A percentile compares a stretch with the other conserved stretches of the same genome.
These are phyloP conservation scores for Lontra canadensis DNA, from an alignment of 2,113 vertebrate species.

Conservation along the genomic window DNA sequence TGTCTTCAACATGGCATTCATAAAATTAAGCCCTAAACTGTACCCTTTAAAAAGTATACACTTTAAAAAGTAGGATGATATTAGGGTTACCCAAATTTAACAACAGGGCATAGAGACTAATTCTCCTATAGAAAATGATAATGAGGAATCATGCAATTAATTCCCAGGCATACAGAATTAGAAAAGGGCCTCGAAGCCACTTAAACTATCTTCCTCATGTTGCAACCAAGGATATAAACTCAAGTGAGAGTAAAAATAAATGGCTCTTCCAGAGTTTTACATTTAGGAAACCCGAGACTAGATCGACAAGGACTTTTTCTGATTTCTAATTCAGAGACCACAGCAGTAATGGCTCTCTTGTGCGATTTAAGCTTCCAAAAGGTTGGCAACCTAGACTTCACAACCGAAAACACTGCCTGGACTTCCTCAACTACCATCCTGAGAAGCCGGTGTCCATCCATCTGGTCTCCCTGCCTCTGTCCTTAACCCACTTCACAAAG, in stretches of 20 bases:
- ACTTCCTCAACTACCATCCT: background rate
- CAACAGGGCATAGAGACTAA: background rate
- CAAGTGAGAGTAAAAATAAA: background rate
- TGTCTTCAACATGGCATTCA: background rate
- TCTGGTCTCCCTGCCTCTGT: background rate
- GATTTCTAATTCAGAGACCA: background rate
- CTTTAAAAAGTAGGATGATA: background rate
- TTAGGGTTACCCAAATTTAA: background rate
- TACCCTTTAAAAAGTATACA: background rate
- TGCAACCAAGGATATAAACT: background rate
- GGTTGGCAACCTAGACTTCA: background rate
- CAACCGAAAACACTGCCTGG: background rate
- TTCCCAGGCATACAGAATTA: background rate
- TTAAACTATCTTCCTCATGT: background rate
- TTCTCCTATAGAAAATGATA: background rate
- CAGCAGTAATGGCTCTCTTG: background rate
- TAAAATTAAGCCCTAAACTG: background rate
- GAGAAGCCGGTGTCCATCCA: background rate
- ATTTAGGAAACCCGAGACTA: background rate
- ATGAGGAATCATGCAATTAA: background rate
- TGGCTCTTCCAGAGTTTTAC: background rate
- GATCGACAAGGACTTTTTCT: background rate
- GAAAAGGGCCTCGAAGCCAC: background rate
- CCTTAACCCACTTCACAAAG: background rate
- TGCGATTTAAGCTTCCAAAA: background rate